Evolutionary conservation across 2,113 vertebrate genomes (phyloP).

Genomic region (Capra hircus): DNA sequence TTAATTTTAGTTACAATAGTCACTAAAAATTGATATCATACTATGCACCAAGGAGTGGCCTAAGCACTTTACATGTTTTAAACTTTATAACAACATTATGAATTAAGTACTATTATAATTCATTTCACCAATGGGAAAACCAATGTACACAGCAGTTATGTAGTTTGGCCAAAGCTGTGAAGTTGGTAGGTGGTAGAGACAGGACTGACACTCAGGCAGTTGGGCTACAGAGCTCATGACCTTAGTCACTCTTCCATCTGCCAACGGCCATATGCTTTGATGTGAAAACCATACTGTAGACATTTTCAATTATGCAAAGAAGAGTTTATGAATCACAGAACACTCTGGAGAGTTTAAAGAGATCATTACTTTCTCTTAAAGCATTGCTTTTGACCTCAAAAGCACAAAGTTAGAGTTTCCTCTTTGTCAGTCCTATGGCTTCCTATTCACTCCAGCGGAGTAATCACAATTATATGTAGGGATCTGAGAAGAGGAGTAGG

Average conservation of each 20-base stretch:
- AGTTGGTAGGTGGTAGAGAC: background rate
- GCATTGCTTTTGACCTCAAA: background rate
- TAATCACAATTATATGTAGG: background rate
- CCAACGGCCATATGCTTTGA: background rate
- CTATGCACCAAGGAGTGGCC: background rate
- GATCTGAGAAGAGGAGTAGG: background rate
- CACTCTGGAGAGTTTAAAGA: background rate
- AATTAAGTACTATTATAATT: background rate
- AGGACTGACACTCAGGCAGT: background rate
- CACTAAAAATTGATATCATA: background rate
- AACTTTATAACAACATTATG: background rate
- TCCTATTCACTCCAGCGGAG: background rate
- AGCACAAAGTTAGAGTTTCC: background rate
- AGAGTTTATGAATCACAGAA: background rate
- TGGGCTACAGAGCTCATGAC: background rate
- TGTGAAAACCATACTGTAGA: background rate
- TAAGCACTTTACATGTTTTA: background rate
- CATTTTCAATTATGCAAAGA: background rate
- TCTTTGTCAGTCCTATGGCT: background rate
- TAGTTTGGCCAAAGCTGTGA: background rate
- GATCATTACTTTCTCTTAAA: background rate
- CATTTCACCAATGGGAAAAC: background rate
- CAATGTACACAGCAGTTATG: background rate
- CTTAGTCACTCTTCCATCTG: background rate
- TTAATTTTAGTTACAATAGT: background rate